Evolutionary conservation across 2,888 invertebrate genomes (phyloP).

Genomic region (Nyleta sp.): DNA sequence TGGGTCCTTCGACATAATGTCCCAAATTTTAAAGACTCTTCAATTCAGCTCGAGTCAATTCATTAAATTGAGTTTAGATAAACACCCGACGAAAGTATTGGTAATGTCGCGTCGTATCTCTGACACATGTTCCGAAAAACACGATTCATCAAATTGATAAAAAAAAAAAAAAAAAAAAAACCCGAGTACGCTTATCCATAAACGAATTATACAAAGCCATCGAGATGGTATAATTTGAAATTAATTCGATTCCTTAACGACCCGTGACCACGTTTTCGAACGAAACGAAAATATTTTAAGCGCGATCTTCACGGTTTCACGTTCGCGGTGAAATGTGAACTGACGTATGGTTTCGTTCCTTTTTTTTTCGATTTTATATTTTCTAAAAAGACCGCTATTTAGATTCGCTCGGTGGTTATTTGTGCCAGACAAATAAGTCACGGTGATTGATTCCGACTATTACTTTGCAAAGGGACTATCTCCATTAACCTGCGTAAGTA

Average conservation of each 20-base stretch:
- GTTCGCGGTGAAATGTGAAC: slow-evolving; percentile 20
- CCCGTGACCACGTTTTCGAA: slow-evolving; percentile 15
- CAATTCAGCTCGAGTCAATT: slow-evolving; percentile 23
- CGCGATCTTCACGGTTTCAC: slow-evolving; percentile 4
- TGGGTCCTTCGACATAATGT: background rate
- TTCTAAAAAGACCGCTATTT: slow-evolving; percentile 19
- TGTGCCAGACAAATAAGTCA: slow-evolving; percentile 62
- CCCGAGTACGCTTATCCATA: slow-evolving; percentile 6
- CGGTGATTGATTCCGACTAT: slow-evolving; percentile 57
- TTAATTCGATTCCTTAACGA: slow-evolving; percentile 42
- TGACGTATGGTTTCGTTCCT: slow-evolving; percentile 21
- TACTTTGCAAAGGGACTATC: slow-evolving; percentile 65
- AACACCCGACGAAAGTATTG: slow-evolving; percentile 29
- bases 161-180: too few species aligned
- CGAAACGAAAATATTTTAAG: slow-evolving; percentile 23
- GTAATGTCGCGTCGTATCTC: slow-evolving; percentile 32
- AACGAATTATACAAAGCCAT: slow-evolving; percentile 50
- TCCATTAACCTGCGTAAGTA: slow-evolving; percentile 67
- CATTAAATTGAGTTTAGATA: slow-evolving; percentile 53
- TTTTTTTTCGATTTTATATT: slow-evolving; percentile 18
- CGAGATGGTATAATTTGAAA: slow-evolving; percentile 45
- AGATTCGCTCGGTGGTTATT: slow-evolving; percentile 54
- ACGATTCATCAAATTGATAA: slow-evolving; percentile 55
- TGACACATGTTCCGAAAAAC: slow-evolving; percentile 43
- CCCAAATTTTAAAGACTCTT: slow-evolving; percentile 7